Evolutionary conservation across 2,797 vertebrate genomes (phyloP), one percentile per base, ranked within the genome.

Genomic region (Pseudochromis fuscus): DNA sequence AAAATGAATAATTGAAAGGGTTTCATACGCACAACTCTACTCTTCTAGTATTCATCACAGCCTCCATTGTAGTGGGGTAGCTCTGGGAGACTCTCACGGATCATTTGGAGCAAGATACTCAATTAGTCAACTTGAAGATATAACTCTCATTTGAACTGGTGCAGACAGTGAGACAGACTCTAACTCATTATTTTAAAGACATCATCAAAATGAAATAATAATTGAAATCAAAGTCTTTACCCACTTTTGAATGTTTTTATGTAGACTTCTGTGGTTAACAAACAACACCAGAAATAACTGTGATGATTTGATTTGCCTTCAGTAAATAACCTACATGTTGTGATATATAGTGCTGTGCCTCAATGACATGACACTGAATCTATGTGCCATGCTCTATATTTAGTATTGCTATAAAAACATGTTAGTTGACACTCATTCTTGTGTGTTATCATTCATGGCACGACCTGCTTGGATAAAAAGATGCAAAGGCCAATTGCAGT

Each of bases 1-100:
- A 60, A 42, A 55, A 86, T 88, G 61, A 86, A 84, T 86, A 74
- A 86, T 88, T 90, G 61, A 89, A 25, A 30, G 52, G 52, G 55
- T 79, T 88, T 88, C 73, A 87, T 87, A 72, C 82, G 75, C 67
- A 76, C 77, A 70, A 49, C 42, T 59, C 27, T 18, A 38, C 72
- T 68, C 50, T 40, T 79, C 42, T 70, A 33, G 56, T 84, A 90
- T 90, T 91, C 83, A 87, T 70, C 28, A n/a, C 6, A 53, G 70
- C 60, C 78, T 56, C 53, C 44, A 53, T 48, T 53, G 71, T 79
- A 66, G 68, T 53, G 68, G 51, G 52, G 53, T 61, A 59, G 53
- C 45, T 77, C 71, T 73, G 67, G 33, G 23, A 49, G 58, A 52
- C 58, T 61, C 53, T 56, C 7, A 1, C 63, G 57, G 52, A 73